Percentiles rank a stretch among this genome's conserved stretches.
Conservation (phyloP, 2,113 vertebrate species). For the Chloropsis hardwickii region DNA sequence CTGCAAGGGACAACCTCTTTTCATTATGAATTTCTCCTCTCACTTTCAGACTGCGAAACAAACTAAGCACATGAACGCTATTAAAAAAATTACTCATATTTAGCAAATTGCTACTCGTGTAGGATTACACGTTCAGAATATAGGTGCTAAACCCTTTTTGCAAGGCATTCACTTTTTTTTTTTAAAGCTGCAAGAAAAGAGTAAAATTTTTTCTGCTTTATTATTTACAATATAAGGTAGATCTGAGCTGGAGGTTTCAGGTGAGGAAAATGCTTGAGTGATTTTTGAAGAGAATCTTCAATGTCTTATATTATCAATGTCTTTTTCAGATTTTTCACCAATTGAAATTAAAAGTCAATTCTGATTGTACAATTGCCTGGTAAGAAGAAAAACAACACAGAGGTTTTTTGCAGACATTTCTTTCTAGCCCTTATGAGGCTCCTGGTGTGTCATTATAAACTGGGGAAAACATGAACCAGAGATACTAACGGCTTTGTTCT, state of each 20-base stretch:
- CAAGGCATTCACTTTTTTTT: not conserved
- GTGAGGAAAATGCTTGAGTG: not conserved
- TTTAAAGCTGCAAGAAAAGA: not conserved
- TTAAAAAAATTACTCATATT: not conserved
- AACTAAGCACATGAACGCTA: not conserved
- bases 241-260: not conserved
- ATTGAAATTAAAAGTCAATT: not conserved
- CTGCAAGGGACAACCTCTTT: not conserved
- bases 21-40: not conserved
- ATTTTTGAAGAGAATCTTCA: conserved; percentile 24
- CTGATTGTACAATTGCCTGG: not conserved
- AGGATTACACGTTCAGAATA: not conserved
- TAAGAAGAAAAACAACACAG: not conserved
- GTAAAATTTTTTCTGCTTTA: not conserved
- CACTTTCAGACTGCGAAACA: not conserved
- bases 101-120: not conserved
- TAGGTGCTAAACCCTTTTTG: not conserved
- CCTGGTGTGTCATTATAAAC: not conserved
- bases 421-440: conserved; percentile 30
- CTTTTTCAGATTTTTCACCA: not conserved
- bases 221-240: not conserved
- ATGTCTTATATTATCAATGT: not conserved
- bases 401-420: not conserved
- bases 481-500: conserved; percentile 11
- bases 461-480: not conserved